Evolutionary conservation across 2,888 invertebrate genomes (phyloP).

Genomic region (Meliscaeva auricollis): DNA sequence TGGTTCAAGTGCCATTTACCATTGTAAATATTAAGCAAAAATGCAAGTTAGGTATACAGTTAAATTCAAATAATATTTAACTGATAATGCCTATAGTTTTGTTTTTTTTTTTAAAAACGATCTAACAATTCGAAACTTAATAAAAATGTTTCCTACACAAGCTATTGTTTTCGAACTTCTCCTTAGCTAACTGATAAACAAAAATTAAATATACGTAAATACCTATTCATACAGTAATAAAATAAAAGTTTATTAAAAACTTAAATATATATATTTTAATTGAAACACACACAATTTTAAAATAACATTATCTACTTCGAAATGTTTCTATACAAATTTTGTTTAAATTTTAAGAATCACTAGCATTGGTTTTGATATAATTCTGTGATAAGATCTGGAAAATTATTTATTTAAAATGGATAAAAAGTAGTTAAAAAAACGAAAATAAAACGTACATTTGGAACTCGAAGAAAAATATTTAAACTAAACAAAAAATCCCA

Average conservation of each 20-base stretch:
- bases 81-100: too few relatives aligned
- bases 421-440: conserved; percentile 5
- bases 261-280: neutral
- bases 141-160: neutral
- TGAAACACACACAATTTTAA: neutral
- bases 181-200: neutral
- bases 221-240: conserved; percentile 5
- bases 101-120: too few relatives aligned
- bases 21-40: too few relatives aligned
- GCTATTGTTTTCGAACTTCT: neutral
- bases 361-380: conserved; percentile 69
- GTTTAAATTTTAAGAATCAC: conserved; percentile 60
- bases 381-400: conserved; percentile 76
- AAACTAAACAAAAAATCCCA: conserved; percentile 62
- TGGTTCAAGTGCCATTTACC: too few relatives aligned
- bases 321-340: conserved; percentile 24
- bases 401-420: conserved; percentile 52
- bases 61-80: too few relatives aligned
- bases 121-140: neutral
- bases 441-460: conserved; percentile 1
- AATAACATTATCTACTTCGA: neutral
- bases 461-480: conserved; percentile 14
- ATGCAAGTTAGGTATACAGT: too few relatives aligned
- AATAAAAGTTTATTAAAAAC: neutral
- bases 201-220: conserved; percentile 17